These are phyloP conservation scores for Macroglossus sobrinus DNA, from an alignment of 2,113 vertebrate genomes.

Conservation along the genomic window DNA sequence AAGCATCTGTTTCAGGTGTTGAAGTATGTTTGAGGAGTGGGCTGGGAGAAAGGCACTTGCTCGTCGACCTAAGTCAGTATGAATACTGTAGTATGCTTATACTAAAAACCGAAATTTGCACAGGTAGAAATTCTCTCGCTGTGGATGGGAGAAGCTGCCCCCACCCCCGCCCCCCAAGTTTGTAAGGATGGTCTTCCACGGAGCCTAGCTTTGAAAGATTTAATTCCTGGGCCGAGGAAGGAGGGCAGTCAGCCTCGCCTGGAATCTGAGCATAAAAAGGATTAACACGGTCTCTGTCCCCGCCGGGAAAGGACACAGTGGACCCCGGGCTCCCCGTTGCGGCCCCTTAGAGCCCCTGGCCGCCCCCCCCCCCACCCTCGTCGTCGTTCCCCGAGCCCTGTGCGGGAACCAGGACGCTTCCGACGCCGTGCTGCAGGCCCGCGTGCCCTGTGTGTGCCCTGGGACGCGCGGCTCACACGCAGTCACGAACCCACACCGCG, in stretches of 20 bases:
- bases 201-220: neutral
- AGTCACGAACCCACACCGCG: neutral
- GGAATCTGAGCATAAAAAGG: neutral
- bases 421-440: neutral
- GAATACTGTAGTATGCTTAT: neutral
- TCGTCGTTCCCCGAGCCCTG: constrained; percentile 47
- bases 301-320: neutral
- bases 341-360: neutral
- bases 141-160: neutral
- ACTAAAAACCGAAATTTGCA: constrained; percentile 42
- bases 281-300: neutral
- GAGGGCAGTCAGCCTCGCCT: neutral
- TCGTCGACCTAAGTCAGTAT: neutral
- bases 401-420: constrained; percentile 31
- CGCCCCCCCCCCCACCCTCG: neutral
- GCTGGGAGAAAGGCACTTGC: neutral
- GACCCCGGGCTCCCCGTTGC: neutral
- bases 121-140: constrained; percentile 44
- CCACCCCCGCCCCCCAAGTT: neutral
- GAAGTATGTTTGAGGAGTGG: neutral
- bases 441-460: constrained; percentile 33
- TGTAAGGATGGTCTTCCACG: neutral
- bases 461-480: constrained; percentile 28
- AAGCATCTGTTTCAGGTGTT: neutral
- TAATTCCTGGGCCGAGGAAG: neutral